Conservation (phyloP, 2,888 invertebrate species). For the Lepidochrysops patricia region DNA sequence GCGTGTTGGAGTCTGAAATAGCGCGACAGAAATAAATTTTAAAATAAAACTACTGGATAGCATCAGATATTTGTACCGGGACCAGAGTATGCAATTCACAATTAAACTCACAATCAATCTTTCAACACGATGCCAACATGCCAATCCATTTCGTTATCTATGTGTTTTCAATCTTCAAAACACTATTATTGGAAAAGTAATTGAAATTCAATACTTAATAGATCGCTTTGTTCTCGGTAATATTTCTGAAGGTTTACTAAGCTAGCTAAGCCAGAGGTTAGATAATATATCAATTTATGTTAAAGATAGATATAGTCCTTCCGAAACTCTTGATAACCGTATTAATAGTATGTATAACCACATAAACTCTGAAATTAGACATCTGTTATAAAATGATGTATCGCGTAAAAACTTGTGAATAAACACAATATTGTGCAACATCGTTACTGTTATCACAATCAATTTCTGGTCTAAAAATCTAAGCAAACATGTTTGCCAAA, state of each 20-base stretch:
- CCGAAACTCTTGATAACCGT: no score
- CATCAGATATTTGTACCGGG: conserved; percentile 58
- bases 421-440: conserved; percentile 1
- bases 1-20: conserved; percentile 62
- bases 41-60: conserved; percentile 69
- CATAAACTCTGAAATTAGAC: neutral
- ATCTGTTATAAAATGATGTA: neutral
- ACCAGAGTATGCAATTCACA: conserved; percentile 28
- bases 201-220: neutral
- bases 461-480: conserved; percentile 7
- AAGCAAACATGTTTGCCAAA: conserved; percentile 4
- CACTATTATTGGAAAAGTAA: neutral
- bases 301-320: no score
- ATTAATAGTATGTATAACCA: no score
- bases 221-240: no score
- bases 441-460: conserved; percentile 2
- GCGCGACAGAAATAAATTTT: conserved; percentile 73
- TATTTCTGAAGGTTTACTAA: neutral
- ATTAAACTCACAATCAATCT: conserved; percentile 26
- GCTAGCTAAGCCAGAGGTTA: no score
- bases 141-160: neutral
- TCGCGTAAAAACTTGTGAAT: neutral
- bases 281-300: no score
- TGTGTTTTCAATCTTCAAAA: conserved; percentile 5
- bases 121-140: conserved; percentile 21